Base-by-base conservation (phyloP, 2,888 invertebrate species). In the Lepidochitona cinerea region DNA sequence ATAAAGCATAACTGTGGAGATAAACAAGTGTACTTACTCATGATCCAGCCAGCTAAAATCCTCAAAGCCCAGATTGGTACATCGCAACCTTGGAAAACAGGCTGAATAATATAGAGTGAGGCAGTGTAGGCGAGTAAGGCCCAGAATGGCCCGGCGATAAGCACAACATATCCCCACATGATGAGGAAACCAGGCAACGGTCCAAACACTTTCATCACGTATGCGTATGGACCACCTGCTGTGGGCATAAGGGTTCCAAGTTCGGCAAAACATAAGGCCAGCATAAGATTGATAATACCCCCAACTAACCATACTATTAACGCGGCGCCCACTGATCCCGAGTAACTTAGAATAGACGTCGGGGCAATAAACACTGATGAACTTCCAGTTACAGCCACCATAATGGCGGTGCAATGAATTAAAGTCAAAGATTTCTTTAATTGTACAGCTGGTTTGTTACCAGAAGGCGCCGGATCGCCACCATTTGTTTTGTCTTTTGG, bases 231-330 rank as follows among this genome's bases (percentile, higher is more conserved):
- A 0, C 95, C 95, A 3, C 96, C 96, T 0, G 95, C 95, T 84
- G 94, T 59, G 23, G 59, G 59, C 32, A 59, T 23, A 4, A 95
- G 94, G 0, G 95, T 95, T 36, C 95, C 95, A 68, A 96, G 91
- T 91, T 96, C 96, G 33, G 95, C 95, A 85, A 95, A 96, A 7
- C 95, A 94, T 71, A 96, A 89, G 0, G 96, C 84, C 37, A 80
- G 73, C 6, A 79, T 80, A 26, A 85, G 53, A 67, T 87, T 86
- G 90, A 98, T 94, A 90, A 97, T 92, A 87, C 98, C 98, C 92
- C 97, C 97, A 88, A 95, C 93, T 92, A 96, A 94, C 98, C 98
- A 98, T 89, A 97, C 95, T 90, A 97, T 93, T 92, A 98, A 95
- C 93, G 97, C 96, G 92, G 96, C 94, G 92, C 97, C 97, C 92